Evolutionary conservation across 2,888 invertebrate species (phyloP).

Genomic region (Charanyca ferruginea): DNA sequence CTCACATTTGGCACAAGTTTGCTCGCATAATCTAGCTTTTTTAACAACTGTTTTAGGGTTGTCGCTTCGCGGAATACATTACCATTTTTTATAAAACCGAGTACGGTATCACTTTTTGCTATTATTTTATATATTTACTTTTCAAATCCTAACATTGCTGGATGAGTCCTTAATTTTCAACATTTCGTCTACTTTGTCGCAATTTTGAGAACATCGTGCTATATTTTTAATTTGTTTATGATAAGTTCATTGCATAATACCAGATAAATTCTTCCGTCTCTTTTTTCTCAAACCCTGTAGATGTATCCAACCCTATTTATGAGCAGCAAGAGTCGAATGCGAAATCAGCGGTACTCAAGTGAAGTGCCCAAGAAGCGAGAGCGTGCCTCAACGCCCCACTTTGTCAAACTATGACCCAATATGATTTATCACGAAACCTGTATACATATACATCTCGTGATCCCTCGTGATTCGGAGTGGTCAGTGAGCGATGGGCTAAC

Average conservation of each 20-base stretch:
- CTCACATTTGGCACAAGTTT: constrained; percentile 54
- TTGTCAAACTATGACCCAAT: constrained; percentile 59
- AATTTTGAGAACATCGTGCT: not conserved
- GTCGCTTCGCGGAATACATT: constrained; percentile 8
- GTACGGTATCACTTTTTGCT: not conserved
- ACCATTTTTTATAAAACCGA: not conserved
- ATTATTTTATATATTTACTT: not conserved
- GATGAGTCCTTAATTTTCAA: not conserved
- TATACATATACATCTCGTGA: constrained; percentile 22
- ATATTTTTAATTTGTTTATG: not conserved
- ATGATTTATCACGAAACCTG: constrained; percentile 59
- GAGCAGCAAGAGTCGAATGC: constrained; percentile 64
- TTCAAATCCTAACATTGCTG: not conserved
- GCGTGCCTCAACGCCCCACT: constrained; percentile 64
- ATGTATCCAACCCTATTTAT: constrained; percentile 53
- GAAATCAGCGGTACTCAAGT: constrained; percentile 66
- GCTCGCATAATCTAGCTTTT: constrained; percentile 54
- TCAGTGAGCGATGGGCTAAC: constrained; percentile 29
- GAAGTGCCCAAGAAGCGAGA: constrained; percentile 55
- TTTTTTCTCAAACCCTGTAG: not conserved
- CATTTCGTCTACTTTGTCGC: not conserved
- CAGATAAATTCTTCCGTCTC: not conserved
- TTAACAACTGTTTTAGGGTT: constrained; percentile 54
- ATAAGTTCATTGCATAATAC: not conserved
- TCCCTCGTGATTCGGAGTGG: constrained; percentile 42